Evolutionary conservation across 2,888 invertebrate species (phyloP).

Genomic region (Chrysolina haemoptera): DNA sequence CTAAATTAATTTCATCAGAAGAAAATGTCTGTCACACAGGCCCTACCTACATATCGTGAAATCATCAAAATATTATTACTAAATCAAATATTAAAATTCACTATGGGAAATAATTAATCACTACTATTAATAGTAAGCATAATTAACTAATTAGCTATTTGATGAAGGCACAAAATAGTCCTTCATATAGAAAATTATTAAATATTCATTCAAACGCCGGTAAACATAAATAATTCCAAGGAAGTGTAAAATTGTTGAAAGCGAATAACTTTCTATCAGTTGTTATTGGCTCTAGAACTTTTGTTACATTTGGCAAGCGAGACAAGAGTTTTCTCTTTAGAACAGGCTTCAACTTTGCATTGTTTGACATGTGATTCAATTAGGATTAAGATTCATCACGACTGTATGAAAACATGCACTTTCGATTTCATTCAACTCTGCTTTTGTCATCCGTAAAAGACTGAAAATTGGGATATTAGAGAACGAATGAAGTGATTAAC

Average conservation of each 20-base stretch:
- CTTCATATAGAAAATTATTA: neutral
- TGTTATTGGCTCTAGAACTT: neutral
- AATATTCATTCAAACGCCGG: neutral
- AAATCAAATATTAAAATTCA: no score
- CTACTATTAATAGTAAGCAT: no score
- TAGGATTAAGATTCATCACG: neutral
- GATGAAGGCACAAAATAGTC: no score
- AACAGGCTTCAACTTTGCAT: neutral
- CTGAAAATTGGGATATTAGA: no score
- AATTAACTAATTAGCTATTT: no score
- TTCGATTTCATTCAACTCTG: slow-evolving; percentile 17
- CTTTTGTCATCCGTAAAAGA: neutral
- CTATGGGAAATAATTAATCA: no score
- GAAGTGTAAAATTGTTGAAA: neutral
- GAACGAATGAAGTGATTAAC: no score
- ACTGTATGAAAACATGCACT: neutral
- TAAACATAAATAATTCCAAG: neutral
- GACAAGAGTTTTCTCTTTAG: slow-evolving; percentile 2
- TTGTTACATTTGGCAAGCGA: neutral
- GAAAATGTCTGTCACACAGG: no score
- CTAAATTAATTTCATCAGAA: no score
- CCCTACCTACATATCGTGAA: no score
- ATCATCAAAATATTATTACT: no score
- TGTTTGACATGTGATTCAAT: neutral
- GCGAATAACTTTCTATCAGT: neutral